Evolutionary conservation across 2,797 vertebrate species (phyloP), one percentile per base, ranked within the genome.

Genomic region (Enteromius mattozi): DNA sequence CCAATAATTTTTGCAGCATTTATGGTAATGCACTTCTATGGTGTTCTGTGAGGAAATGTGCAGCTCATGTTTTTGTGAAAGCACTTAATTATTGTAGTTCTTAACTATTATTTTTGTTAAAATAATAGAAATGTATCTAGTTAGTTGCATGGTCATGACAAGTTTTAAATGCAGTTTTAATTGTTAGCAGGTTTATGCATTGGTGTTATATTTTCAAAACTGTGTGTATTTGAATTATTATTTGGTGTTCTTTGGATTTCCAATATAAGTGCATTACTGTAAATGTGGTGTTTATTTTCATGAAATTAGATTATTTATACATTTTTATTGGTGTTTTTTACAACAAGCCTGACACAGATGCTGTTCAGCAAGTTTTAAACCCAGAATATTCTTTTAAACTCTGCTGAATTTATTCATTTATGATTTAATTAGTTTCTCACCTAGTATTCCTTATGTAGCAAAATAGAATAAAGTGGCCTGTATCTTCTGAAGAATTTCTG

Each of bases 401-500:
- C 17, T 54, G 37, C 3, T n/a, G 10, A 59, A 9, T 61, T 54
- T 42, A 19, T 81, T 70, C 0, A 21, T 68, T 40, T n/a, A 14
- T 47, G 21, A 27, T 63, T 81, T 35, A 19, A 30, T 47, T 45
- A 3, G 19, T 47, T 47, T 40, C 27, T 63, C 19, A 3, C 21
- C 8, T 59, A n/a, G 37, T 47, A 61, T 45, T 61, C 16, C 35
- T 42, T 42, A 70, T 56, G 56, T n/a, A 47, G 19, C 27, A 1
- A 47, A 47, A 49, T 63, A 37, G 54, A 82, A 82, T 82, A 82
- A 82, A 82, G 42, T 74, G 30, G 27, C 40, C 19, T 72, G 40
- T 47, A 81, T 61, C 47, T 61, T 33, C 40, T 65, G 59, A 47
- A 47, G 40, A 63, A 2, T 65, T 45, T 47, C n/a, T 45, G 17